Conservation (phyloP, 2,888 invertebrate species). For the Drosophila helvetica region DNA sequence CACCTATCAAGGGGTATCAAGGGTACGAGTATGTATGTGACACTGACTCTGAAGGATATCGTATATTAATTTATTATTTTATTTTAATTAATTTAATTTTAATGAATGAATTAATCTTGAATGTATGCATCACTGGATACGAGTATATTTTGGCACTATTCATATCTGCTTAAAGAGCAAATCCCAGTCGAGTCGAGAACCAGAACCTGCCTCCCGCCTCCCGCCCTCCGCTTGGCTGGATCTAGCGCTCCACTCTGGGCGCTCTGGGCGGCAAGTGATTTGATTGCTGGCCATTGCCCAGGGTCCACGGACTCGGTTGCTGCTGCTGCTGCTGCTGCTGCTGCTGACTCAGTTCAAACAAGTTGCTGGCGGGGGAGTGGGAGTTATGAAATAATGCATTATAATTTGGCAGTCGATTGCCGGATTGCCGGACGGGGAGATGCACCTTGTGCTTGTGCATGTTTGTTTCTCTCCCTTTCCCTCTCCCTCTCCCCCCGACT, state of each 20-base stretch:
- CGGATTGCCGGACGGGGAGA: slow-evolving; percentile 39
- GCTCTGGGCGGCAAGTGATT: slow-evolving; percentile 81
- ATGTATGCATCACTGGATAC: too few relatives aligned
- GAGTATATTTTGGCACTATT: not conserved
- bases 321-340: slow-evolving; percentile 13
- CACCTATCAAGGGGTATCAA: slow-evolving; percentile 5
- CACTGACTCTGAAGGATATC: not conserved
- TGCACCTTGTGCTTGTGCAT: slow-evolving; percentile 71
- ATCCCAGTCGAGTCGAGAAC: not conserved
- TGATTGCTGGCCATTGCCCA: slow-evolving; percentile 58
- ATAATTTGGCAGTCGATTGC: slow-evolving; percentile 74
- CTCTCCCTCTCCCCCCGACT: slow-evolving; percentile 11
- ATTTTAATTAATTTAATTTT: too few relatives aligned
- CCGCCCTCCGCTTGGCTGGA: slow-evolving; percentile 50
- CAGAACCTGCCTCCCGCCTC: slow-evolving; percentile 34
- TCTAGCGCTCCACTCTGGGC: slow-evolving; percentile 30
- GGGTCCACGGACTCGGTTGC: slow-evolving; percentile 17
- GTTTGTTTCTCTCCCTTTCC: slow-evolving; percentile 61
- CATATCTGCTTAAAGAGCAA: not conserved
- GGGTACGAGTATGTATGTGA: not conserved
- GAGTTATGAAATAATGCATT: slow-evolving; percentile 80
- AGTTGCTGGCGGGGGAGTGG: slow-evolving; percentile 66
- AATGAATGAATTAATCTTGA: too few relatives aligned
- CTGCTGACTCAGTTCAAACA: slow-evolving; percentile 72
- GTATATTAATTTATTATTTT: too few relatives aligned